phyloP scores from a whole-genome alignment of 1,140 invertebrate species.

The Lordiphosa stackelbergi region DNA sequence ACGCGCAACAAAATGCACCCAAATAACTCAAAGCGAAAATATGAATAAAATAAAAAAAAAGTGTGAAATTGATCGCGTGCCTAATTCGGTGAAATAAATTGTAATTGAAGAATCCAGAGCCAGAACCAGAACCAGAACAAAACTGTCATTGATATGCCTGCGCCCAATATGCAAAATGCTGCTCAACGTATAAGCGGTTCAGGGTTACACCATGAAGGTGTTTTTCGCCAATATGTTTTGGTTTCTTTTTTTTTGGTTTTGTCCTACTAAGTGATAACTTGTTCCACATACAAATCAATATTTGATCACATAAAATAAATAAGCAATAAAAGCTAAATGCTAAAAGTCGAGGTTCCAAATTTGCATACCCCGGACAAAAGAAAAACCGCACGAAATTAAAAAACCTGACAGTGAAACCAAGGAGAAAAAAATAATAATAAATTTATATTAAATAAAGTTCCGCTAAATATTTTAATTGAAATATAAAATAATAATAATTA shows the following conservation, averaged over 20 bases:
- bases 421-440: background rate
- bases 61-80: slow-evolving; percentile 13
- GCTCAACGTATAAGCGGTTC: slow-evolving; percentile 67
- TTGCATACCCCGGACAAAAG: slow-evolving; percentile 32
- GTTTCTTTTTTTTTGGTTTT: background rate
- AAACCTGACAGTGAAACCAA: slow-evolving; percentile 4
- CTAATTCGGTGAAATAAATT: slow-evolving; percentile 28
- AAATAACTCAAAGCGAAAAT: background rate
- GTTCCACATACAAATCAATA: slow-evolving; percentile 59
- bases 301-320: slow-evolving; percentile 37
- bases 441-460: no score
- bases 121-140: no score
- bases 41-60: background rate
- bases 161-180: slow-evolving; percentile 10
- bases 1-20: slow-evolving; percentile 18
- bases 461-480: no score
- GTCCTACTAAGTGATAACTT: slow-evolving; percentile 56
- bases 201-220: slow-evolving; percentile 64
- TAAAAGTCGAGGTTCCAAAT: slow-evolving; percentile 35
- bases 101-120: slow-evolving; percentile 13
- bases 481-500: no score
- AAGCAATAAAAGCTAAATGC: slow-evolving; percentile 31
- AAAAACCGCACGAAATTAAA: slow-evolving; percentile 18
- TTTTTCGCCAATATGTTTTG: slow-evolving; percentile 12
- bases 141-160: slow-evolving; percentile 5